Conservation (phyloP, 2,113 vertebrate genomes). For the Perca schrenkii region DNA sequence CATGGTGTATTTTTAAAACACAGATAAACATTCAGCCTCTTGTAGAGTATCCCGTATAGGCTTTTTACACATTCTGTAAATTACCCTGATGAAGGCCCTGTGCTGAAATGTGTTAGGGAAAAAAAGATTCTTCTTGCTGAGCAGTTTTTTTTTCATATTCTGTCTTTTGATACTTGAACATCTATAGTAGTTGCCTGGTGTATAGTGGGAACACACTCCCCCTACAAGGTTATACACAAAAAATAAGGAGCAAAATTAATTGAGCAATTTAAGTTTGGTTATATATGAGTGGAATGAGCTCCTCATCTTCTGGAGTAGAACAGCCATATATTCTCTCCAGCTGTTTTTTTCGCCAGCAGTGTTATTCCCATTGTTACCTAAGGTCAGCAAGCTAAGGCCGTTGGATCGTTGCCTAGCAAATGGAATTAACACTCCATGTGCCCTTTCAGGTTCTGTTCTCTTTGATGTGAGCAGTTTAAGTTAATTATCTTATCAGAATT, state of each 20-base stretch:
- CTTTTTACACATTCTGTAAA: background rate
- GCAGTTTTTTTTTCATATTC: background rate
- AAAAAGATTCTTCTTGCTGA: background rate
- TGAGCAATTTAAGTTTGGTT: background rate
- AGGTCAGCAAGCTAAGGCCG: background rate
- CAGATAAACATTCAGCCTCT: background rate
- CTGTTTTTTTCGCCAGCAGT: background rate
- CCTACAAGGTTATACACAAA: background rate
- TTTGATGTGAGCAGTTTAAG: conserved; percentile 26
- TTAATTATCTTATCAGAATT: conserved; percentile 1
- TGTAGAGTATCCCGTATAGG: background rate
- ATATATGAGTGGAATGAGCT: background rate
- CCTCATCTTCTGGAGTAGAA: background rate
- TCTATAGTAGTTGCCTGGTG: background rate
- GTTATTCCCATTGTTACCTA: conserved; percentile 12
- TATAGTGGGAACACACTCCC: background rate
- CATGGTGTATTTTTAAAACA: background rate
- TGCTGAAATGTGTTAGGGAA: background rate
- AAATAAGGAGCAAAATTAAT: background rate
- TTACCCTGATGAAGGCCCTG: background rate
- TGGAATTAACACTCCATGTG: conserved; percentile 11
- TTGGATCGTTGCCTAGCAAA: conserved; percentile 3
- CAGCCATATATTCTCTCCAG: conserved; percentile 9
- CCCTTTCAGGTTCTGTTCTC: background rate
- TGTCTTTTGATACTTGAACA: background rate